These are phyloP conservation scores for Drosophila cognata DNA, from an alignment of 2,888 invertebrate genomes.

Conservation along the genomic window DNA sequence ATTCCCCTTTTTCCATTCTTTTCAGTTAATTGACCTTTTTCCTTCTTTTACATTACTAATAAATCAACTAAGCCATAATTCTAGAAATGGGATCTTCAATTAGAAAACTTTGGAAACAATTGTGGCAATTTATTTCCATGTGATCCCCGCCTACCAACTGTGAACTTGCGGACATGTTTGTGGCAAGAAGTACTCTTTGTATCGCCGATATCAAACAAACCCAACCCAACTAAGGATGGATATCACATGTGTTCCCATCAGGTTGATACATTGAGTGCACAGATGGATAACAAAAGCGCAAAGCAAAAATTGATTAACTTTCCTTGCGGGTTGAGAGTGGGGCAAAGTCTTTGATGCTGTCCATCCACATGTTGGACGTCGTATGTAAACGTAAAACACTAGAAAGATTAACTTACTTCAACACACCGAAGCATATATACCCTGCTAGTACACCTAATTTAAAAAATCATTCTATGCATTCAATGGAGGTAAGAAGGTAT, in stretches of 20 bases:
- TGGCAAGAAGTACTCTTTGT: not conserved
- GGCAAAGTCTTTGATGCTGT: slow-evolving; percentile 16
- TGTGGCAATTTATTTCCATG: not conserved
- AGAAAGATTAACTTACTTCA: not conserved
- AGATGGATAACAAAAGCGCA: slow-evolving; percentile 28
- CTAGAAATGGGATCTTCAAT: not conserved
- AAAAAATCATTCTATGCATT: not conserved
- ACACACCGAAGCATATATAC: not conserved
- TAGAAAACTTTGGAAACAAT: not conserved
- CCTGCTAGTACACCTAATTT: not conserved
- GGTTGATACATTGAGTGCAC: slow-evolving; percentile 13
- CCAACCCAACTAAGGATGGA: slow-evolving; percentile 1
- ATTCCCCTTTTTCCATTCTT: not conserved
- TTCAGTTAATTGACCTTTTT: not conserved
- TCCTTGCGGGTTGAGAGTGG: slow-evolving; percentile 9
- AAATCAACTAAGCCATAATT: not conserved
- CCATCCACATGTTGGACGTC: slow-evolving; percentile 15
- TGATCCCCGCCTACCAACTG: not conserved
- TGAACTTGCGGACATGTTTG: slow-evolving; percentile 2
- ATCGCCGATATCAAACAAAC: slow-evolving; percentile 13
- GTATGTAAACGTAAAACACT: slow-evolving; percentile 6
- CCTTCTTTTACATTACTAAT: too few relatives aligned
- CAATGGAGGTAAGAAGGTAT: not conserved
- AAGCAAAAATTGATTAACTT: slow-evolving; percentile 69
- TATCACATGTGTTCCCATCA: slow-evolving; percentile 9